Evolutionary conservation across 64 coral and sea anemone species (phyloP).

Genomic region (Montipora capricornis): DNA sequence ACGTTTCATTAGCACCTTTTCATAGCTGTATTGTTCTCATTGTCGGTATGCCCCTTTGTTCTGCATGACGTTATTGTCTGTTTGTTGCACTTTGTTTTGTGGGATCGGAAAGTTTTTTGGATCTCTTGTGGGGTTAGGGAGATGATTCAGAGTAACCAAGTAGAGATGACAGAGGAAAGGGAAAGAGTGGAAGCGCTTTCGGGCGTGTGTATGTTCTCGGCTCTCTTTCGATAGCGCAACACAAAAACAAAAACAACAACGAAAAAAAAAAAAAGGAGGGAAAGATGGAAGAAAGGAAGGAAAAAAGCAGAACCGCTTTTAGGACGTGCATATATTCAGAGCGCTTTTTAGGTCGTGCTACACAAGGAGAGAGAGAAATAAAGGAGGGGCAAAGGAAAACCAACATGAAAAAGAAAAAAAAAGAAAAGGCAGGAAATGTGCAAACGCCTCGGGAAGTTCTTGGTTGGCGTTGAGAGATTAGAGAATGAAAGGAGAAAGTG

Average conservation of each 20-base stretch:
- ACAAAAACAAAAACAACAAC: background rate
- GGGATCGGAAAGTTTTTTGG: background rate
- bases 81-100: background rate
- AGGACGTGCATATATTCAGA: too few species aligned
- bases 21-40: background rate
- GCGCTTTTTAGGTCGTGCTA: too few species aligned
- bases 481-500: background rate
- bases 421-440: background rate
- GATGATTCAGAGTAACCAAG: background rate
- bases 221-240: background rate
- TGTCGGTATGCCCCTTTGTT: background rate
- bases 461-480: background rate
- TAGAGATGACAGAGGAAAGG: background rate
- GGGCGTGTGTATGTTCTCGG: background rate
- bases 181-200: slow-evolving; percentile 9
- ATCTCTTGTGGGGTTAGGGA: background rate
- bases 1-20: background rate
- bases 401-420: background rate
- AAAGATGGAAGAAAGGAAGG: background rate
- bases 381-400: background rate
- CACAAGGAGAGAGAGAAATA: too few species aligned
- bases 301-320: background rate
- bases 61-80: background rate
- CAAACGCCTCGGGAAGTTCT: background rate
- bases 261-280: background rate